phyloP scores from a whole-genome alignment of 2,888 invertebrate genomes.

The Cantharis flavilabris region DNA sequence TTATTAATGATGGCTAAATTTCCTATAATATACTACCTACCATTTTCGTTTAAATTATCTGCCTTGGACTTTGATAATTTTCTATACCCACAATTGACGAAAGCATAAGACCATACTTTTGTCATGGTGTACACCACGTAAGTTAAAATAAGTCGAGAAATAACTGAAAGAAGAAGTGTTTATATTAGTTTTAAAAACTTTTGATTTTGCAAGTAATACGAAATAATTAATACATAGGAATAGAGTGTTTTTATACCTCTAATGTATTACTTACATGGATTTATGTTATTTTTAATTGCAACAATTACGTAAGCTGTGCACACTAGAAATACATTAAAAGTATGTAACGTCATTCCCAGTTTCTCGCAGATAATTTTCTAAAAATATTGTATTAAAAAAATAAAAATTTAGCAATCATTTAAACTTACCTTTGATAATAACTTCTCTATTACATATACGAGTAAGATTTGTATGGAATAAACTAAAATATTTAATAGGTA shows the following conservation, averaged over 20 bases:
- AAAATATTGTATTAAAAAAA: neutral
- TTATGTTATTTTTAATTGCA: neutral
- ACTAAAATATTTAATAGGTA: neutral
- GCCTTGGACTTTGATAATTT: neutral
- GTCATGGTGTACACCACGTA: neutral
- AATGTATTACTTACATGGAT: neutral
- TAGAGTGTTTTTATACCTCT: neutral
- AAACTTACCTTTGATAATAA: neutral
- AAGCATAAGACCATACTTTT: conserved; percentile 16
- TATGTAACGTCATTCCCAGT: conserved; percentile 10
- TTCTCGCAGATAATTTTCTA: conserved; percentile 5
- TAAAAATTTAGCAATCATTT: neutral
- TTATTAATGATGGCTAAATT: neutral
- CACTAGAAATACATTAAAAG: conserved; percentile 7
- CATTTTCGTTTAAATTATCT: neutral
- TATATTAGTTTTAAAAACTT: no score
- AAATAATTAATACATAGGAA: no score
- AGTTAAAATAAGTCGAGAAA: neutral
- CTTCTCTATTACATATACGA: conserved; percentile 6
- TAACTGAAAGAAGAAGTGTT: neutral
- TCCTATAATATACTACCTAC: neutral
- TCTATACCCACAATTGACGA: conserved; percentile 5
- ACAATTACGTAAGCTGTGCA: neutral
- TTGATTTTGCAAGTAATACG: no score
- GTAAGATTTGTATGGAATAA: neutral